A percentile compares a stretch with the other conserved stretches of the same genome.
phyloP scores from a whole-genome alignment of 2,797 vertebrate species.

The Chaetodon trifasciatus region DNA sequence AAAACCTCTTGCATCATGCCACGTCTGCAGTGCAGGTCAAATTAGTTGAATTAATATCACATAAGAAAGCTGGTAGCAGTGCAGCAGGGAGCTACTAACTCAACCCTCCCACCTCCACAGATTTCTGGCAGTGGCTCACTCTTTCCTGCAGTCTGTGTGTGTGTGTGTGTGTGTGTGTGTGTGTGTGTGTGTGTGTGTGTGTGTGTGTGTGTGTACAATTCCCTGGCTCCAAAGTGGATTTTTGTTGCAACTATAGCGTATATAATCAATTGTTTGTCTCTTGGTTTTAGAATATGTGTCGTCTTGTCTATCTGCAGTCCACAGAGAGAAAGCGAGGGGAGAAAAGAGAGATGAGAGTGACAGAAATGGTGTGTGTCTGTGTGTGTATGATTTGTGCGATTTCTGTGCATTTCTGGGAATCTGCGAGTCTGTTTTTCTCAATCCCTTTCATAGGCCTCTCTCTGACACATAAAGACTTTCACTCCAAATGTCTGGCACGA shows the following conservation, averaged over 20 bases:
- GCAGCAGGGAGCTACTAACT: constrained; percentile 41
- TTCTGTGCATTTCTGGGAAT: constrained; percentile 53
- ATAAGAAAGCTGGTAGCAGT: constrained; percentile 47
- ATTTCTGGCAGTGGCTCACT: constrained; percentile 49
- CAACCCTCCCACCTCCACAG: constrained; percentile 38
- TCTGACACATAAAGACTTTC: constrained; percentile 68
- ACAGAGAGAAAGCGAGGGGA: constrained; percentile 33
- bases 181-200: constrained; percentile 2
- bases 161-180: constrained; percentile 11
- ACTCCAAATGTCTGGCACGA: constrained; percentile 71
- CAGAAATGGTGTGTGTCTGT: constrained; percentile 38
- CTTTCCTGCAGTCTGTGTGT: constrained; percentile 23
- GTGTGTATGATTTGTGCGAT: constrained; percentile 4
- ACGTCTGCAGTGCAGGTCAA: constrained; percentile 51
- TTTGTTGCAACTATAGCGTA: constrained; percentile 49
- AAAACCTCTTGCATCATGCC: constrained; percentile 58
- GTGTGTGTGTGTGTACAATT: constrained; percentile 21
- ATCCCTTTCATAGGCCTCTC: constrained; percentile 60
- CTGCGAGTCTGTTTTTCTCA: constrained; percentile 38
- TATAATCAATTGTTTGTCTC: constrained; percentile 70
- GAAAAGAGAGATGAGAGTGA: constrained; percentile 57
- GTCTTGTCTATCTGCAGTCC: constrained; percentile 60
- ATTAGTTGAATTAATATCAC: constrained; percentile 64
- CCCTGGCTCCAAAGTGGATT: constrained; percentile 49
- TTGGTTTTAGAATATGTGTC: constrained; percentile 60